Base-by-base conservation (phyloP, 2,888 invertebrate species). In the Dasysyrphus tricinctus region DNA sequence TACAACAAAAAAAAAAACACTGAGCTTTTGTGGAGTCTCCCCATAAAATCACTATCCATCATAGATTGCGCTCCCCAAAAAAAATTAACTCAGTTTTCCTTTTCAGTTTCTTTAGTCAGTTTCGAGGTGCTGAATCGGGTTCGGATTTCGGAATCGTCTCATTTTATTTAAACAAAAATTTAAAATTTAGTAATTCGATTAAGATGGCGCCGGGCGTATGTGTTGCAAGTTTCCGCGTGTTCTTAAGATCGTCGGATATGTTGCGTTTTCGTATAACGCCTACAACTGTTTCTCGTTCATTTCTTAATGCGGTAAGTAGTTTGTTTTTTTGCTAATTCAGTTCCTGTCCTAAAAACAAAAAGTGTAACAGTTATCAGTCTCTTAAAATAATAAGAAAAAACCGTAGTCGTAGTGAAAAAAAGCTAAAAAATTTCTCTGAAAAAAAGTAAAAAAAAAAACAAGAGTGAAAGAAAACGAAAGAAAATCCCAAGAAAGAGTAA, bases 141-240 rank as follows among this genome's bases (percentile, higher is more conserved):
- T 65, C 67, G 67, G 61, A 39, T 19, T 54, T 39, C 24, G 34
- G 14, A 56, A 56, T 77, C 69, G 14, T 74, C 76, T 69, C 57
- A 77, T 74, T 42, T 51, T 11, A 16, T 16, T 65, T 47, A 9
- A 47, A 34, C 8, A 47, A 75, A 47, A 75, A 72, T 37, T 19
- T 39, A 51, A 51, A 39, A 63, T 54, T 76, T 70, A 88, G 78
- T 88, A 78, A 86, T 88, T 83, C 82, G 78, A 79, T 73, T 88
- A 94, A 94, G 93, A 94, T 94, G 94, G 94, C 94, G 94, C 93
- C 94, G 92, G 93, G 93, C 91, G 94, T 94, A 92, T 94, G 94
- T 93, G 93, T 94, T 92, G 94, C 94, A 92, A 93, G 93, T 91
- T 93, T 94, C 93, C 94, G 94, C 93, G 92, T 94, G 91, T 93